A percentile compares a stretch with the other conserved stretches of the same genome.
Evolutionary conservation across 2,888 invertebrate genomes (phyloP).

Genomic region (Corbicula japonica): DNA sequence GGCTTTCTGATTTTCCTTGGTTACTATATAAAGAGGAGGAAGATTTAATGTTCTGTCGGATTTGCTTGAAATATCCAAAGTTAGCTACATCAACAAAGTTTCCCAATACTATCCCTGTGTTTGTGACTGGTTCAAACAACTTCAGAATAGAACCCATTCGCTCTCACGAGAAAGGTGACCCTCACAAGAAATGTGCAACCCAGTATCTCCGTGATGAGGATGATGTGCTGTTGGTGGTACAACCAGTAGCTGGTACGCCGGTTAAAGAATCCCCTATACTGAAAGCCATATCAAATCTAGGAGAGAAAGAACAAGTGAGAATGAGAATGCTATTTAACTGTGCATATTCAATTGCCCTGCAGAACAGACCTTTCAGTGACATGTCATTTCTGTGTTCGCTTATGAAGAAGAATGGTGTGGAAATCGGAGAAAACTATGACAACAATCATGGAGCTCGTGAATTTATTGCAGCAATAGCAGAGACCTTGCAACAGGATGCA

Average conservation of each 20-base stretch:
- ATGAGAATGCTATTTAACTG: constrained; percentile 33
- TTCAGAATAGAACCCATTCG: constrained; percentile 14
- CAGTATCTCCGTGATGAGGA: constrained; percentile 5
- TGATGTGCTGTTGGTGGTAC: not conserved
- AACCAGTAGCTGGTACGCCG: not conserved
- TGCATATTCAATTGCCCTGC: constrained; percentile 29
- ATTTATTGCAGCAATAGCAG: constrained; percentile 16
- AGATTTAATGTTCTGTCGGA: constrained; percentile 1
- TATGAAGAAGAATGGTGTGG: constrained; percentile 28
- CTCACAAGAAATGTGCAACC: constrained; percentile 4
- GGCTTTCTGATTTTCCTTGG: not conserved
- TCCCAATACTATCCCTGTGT: not conserved
- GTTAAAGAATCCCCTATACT: not conserved
- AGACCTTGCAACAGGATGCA: not conserved
- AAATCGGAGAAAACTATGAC: constrained; percentile 32
- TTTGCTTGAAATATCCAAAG: constrained; percentile 2
- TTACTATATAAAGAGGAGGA: not conserved
- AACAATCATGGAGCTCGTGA: constrained; percentile 16
- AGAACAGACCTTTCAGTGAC: constrained; percentile 34
- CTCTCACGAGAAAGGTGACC: not conserved
- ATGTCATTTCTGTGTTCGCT: constrained; percentile 23
- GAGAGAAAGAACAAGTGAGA: constrained; percentile 13
- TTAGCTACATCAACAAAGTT: not conserved
- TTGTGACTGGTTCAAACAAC: constrained; percentile 3
- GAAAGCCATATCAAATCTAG: not conserved